A percentile compares a stretch with the other conserved stretches of the same genome.
Conservation (phyloP, 2,888 invertebrate species). For the Lasiommata megera region DNA sequence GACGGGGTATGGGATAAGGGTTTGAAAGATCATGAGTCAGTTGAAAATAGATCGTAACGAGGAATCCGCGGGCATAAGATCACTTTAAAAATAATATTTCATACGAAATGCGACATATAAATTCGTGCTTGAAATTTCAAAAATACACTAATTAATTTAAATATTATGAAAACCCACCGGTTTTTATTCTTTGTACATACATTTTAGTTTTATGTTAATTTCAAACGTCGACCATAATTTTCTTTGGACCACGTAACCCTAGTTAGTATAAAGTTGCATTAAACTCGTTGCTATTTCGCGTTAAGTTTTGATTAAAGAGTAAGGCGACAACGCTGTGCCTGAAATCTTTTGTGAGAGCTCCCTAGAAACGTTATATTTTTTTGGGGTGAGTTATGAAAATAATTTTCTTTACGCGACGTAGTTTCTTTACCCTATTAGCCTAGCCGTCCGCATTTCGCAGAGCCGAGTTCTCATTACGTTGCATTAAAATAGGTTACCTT, state of each 20-base stretch:
- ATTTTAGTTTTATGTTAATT: conserved; percentile 55
- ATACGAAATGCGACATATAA: too few species aligned
- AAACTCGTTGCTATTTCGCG: conserved; percentile 56
- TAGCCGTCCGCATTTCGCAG: conserved; percentile 54
- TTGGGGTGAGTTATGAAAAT: conserved; percentile 52
- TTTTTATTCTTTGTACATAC: conserved; percentile 42
- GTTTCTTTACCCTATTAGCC: conserved; percentile 10
- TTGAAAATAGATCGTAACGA: too few species aligned
- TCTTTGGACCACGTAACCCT: conserved; percentile 48
- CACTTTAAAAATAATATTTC: too few species aligned
- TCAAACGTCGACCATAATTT: conserved; percentile 51
- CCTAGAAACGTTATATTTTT: conserved; percentile 50
- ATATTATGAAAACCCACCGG: conserved; percentile 10
- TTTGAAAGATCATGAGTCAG: too few species aligned
- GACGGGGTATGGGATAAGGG: too few species aligned
- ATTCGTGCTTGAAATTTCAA: too few species aligned
- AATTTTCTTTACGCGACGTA: conserved; percentile 52
- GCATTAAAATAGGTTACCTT: conserved; percentile 72
- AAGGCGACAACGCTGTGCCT: conserved; percentile 45
- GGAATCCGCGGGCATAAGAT: too few species aligned
- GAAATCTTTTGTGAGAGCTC: conserved; percentile 55
- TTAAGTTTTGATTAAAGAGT: conserved; percentile 61
- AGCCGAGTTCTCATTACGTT: conserved; percentile 58
- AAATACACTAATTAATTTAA: conserved; percentile 6
- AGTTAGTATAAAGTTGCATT: conserved; percentile 57